These are phyloP conservation scores for Condylostylus longicornis DNA, from an alignment of 1,140 invertebrate species.

Conservation along the genomic window DNA sequence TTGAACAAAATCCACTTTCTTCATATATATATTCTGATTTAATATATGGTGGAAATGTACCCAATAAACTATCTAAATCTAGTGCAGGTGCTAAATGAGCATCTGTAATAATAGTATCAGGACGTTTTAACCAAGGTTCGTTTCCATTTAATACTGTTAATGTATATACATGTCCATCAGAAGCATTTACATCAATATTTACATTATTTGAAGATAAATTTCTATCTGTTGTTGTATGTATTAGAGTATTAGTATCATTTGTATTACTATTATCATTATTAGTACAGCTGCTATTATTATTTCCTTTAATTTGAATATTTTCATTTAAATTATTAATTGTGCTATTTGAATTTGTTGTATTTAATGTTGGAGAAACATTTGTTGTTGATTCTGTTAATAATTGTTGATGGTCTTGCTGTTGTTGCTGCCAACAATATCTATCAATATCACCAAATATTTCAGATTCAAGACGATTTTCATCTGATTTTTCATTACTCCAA, in stretches of 20 bases:
- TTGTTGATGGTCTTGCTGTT: conserved; percentile 35
- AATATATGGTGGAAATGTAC: conserved; percentile 37
- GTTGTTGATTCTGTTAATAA: too few species aligned
- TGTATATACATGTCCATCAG: conserved; percentile 45
- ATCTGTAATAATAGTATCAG: conserved; percentile 35
- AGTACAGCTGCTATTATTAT: background rate
- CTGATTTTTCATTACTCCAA: conserved; percentile 55
- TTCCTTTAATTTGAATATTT: background rate
- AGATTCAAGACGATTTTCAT: conserved; percentile 45
- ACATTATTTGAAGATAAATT: background rate
- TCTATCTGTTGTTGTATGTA: too few species aligned
- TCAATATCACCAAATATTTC: conserved; percentile 64
- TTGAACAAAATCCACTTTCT: conserved; percentile 47
- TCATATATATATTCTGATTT: conserved; percentile 53
- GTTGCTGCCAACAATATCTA: conserved; percentile 60
- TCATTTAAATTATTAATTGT: background rate
- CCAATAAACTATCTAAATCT: conserved; percentile 49
- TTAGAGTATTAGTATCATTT: conserved; percentile 26
- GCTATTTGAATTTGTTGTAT: conserved; percentile 5
- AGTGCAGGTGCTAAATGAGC: conserved; percentile 37
- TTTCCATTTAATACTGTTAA: conserved; percentile 48
- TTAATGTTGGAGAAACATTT: background rate
- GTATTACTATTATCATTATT: conserved; percentile 11
- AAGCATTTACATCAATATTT: too few species aligned
- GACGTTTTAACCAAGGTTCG: conserved; percentile 37